Evolutionary conservation across 1,140 invertebrate species (phyloP), one percentile per base, ranked within the genome.

Genomic region (Anadara kagoshimensis): DNA sequence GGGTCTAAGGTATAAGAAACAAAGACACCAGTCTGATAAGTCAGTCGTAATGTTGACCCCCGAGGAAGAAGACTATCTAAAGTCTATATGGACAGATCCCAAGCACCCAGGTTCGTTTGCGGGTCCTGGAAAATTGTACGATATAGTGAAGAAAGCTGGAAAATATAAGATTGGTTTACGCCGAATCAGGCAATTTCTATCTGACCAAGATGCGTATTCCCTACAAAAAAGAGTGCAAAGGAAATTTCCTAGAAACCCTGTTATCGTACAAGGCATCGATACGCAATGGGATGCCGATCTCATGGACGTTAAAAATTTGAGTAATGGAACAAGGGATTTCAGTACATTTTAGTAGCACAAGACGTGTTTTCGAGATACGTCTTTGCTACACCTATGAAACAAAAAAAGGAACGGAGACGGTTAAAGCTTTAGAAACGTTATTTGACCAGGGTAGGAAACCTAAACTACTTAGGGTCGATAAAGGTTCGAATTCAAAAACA

Each of bases 401-500:
- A 61, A n/a, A n/a, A 61, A 43, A 41, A 44, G 24, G 58, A 22
- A 43, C 26, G 10, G n/a, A 26, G 8, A 36, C 41, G 16, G 29
- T 24, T 14, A 22, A 26, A 14, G 69, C 61, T 10, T 47, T 65
- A 49, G 65, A 72, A 47, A 29, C 24, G 1, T 41, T 65, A 57
- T 72, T 65, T 43, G 18, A 45, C 43, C 45, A 22, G 20, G 45
- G 59, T 22, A 29, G 69, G 47, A 72, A 57, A 58, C 61, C 69
- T 0, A 18, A 64, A 24, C 56, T 53, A 1, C n/a, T 72, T 22
- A 44, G 62, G 41, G 24, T 59, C 22, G 69, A 72, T 57, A 62
- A 72, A 62, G 69, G 69, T 20, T 54, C 18, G 69, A 72, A 53
- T 72, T 72, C 45, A 65, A 65, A 72, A 58, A 62, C 29, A 61